Conservation (phyloP, 2,888 invertebrate genomes). For the Thyatira batis region DNA sequence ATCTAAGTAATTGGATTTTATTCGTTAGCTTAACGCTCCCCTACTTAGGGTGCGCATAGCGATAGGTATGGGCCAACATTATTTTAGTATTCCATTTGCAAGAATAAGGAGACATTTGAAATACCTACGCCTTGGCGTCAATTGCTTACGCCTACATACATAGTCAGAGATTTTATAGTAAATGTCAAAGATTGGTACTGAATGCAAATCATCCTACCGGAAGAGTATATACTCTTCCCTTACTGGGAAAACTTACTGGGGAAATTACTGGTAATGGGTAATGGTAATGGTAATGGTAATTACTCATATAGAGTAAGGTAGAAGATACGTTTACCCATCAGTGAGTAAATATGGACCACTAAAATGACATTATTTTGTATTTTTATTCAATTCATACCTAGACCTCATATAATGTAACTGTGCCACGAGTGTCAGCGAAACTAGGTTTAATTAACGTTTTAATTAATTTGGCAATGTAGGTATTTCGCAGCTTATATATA, state of each 20-base stretch:
- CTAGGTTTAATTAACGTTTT: conserved; percentile 32
- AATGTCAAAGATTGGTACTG: no score
- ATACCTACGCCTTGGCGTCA: no score
- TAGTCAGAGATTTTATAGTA: no score
- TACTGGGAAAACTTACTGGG: no score
- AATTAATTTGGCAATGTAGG: conserved; percentile 22
- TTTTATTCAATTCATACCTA: background rate
- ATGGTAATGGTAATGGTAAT: no score
- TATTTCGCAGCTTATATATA: background rate
- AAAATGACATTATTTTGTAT: background rate
- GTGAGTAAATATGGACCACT: background rate
- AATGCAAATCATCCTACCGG: no score
- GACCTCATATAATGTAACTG: conserved; percentile 12
- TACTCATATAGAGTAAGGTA: conserved; percentile 8
- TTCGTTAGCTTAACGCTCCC: conserved; percentile 15
- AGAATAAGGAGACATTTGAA: conserved; percentile 28
- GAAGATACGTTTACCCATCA: background rate
- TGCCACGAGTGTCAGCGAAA: conserved; percentile 25
- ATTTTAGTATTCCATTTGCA: conserved; percentile 16
- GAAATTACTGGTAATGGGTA: no score
- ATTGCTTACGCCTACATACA: no score
- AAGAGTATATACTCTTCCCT: no score
- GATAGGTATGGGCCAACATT: conserved; percentile 9
- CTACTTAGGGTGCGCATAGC: conserved; percentile 5
- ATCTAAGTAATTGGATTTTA: conserved; percentile 22